Base-by-base conservation (phyloP, 2,888 invertebrate genomes). In the Mesorhabditis spiculigera region DNA sequence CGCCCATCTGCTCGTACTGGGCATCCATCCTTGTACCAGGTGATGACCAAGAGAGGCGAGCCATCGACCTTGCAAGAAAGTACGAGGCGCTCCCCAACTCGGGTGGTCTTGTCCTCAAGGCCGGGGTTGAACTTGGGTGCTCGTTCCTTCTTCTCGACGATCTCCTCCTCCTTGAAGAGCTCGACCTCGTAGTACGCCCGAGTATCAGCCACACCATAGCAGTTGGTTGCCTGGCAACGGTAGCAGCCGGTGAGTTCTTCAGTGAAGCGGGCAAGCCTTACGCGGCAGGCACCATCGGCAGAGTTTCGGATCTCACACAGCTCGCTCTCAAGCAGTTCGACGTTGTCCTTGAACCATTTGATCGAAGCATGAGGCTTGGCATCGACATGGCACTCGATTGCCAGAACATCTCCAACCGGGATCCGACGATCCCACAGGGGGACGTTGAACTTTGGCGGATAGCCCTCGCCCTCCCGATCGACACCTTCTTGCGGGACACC, bases 361-460 rank as follows among this genome's bases (percentile, higher is more conserved):
- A 82, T 78, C 62, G 78, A 78, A 5, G 84, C 83, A 5, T 72
- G 68, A 8, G 86, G 86, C 68, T 82, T 84, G 5, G 86, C 86
- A 67, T 85, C 84, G 41, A 86, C 86, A 73, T 82, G 85, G 68
- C 86, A 86, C 67, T 86, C 86, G 69, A 86, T 81, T 71, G 77
- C 77, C 76, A 84, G 78, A 66, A 76, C 75, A 63, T 81, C 78
- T 58, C 78, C 77, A 5, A 72, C 75, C 13, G 79, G 78, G 45
- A 78, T 78, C 45, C 76, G 73, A 50, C 86, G 88, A 86, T 93
- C 91, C 72, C 88, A 87, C 68, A 94, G 89, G 86, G 93, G 93
- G 82, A 90, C 90, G 84, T 90, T 92, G 80, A 95, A 92, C 87
- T 91, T 92, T 0, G 95, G 95, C 41, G 93, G 77, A 70, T 82